Evolutionary conservation across 2,797 vertebrate genomes (phyloP).

Genomic region (Phataginus tricuspis): DNA sequence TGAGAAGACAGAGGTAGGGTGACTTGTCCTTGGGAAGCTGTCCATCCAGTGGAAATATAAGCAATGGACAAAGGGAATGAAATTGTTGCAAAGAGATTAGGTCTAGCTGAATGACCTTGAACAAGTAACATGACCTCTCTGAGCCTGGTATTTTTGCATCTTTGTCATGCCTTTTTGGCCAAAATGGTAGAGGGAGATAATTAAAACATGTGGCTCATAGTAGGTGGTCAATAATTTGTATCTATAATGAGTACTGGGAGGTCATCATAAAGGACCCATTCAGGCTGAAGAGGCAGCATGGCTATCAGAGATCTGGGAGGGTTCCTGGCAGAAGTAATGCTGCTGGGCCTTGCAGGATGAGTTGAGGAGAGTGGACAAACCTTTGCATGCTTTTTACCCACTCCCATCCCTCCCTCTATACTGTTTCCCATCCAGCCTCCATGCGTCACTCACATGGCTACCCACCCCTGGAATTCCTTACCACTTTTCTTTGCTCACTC

Average conservation of each 20-base stretch:
- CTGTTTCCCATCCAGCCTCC: background rate
- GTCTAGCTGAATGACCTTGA: background rate
- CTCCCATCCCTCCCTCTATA: background rate
- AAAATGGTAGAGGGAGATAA: background rate
- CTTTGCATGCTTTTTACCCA: accelerated
- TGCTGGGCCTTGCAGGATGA: background rate
- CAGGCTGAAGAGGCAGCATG: background rate
- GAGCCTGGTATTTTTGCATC: background rate
- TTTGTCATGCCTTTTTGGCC: background rate
- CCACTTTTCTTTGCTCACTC: background rate
- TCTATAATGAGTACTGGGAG: background rate
- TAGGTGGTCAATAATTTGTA: background rate
- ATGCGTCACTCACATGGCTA: background rate
- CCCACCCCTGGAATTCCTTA: background rate
- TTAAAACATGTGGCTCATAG: background rate
- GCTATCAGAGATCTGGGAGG: too few relatives aligned
- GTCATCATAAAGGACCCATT: background rate
- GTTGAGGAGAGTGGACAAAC: accelerated
- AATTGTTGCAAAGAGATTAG: background rate
- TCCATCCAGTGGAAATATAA: background rate
- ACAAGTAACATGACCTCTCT: background rate
- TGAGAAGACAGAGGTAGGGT: background rate
- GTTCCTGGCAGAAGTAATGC: background rate
- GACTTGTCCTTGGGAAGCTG: background rate
- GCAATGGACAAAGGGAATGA: background rate